Conservation (phyloP, 2,888 invertebrate genomes). For the Rhagonycha fulva region DNA sequence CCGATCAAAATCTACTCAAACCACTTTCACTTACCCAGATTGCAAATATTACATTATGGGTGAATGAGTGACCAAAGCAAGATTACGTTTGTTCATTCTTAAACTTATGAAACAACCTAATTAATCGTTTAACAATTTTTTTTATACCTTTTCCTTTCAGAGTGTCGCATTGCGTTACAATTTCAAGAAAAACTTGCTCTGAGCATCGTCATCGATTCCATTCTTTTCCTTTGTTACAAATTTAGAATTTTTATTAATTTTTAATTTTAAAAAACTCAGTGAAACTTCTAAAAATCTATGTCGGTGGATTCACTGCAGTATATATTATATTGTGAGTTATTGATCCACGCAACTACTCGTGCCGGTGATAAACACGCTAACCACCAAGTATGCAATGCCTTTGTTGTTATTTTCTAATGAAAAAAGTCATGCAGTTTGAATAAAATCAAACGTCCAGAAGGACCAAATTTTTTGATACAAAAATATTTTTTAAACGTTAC, state of each 20-base stretch:
- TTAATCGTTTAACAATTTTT: neutral
- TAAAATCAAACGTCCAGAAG: neutral
- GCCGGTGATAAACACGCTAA: conserved; percentile 23
- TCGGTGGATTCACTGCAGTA: conserved; percentile 22
- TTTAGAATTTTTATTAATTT: neutral
- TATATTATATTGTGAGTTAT: conserved; percentile 21
- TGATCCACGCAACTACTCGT: conserved; percentile 27
- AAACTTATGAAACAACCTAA: neutral
- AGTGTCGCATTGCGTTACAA: neutral
- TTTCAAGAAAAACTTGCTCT: neutral
- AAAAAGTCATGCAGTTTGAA: neutral
- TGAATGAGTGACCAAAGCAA: conserved; percentile 8
- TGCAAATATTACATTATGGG: conserved; percentile 19
- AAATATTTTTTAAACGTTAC: neutral
- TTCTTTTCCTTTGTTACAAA: neutral
- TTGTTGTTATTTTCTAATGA: conserved; percentile 15
- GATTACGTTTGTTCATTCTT: conserved; percentile 9
- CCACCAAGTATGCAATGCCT: conserved; percentile 22
- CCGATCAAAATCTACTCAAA: conserved; percentile 24
- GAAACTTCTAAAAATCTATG: conserved; percentile 12
- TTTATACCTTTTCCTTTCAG: neutral
- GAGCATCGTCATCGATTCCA: neutral
- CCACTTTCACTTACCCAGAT: conserved; percentile 33
- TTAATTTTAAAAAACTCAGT: neutral
- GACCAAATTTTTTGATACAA: neutral